Evolutionary conservation across 2,888 invertebrate species (phyloP), one percentile per base, ranked within the genome.

Genomic region (Sturmia bella): DNA sequence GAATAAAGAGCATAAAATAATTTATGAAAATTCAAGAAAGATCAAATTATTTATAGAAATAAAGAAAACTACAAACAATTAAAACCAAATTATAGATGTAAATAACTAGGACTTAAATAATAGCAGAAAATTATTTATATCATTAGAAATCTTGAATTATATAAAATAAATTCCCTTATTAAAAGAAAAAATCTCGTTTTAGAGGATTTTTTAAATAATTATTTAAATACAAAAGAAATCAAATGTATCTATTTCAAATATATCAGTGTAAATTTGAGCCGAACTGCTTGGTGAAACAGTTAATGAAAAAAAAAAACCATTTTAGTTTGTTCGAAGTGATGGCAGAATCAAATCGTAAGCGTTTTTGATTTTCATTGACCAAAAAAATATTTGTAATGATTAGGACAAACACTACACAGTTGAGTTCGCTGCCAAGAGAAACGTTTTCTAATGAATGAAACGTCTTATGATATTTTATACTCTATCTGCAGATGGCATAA

Each of bases 11-110:
- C 75, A 76, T 50, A 45, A 32, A 76, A 56, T 19, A 66, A 77
- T 78, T 32, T 82, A 82, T 78, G 82, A 78, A 82, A 82, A 82
- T 82, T 82, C 82, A 82, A 74, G 82, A 82, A 82, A 82, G 82
- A 82, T 82, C 82, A 82, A 78, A 78, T 82, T 78, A 82, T 82
- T 82, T 82, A 74, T 82, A 82, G 82, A 32, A 45, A 69, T n/a
- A n/a, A n/a, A n/a, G n/a, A 66, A 48, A 12, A 11, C 64, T 64
- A 1, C 1, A 64, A 63, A 13, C 56, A 17, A 68, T 19, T 41
- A 17, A 19, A 56, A 32, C 48, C 50, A 52, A 75, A 69, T 37
- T 78, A 50, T 73, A 59, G 57, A 72, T 27, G 69, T 68, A 82
- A 19, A 61, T 74, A 82, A 50, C 19, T 76, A 74, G 24, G 56